Conservation (phyloP, 2,113 vertebrate genomes). For the Columbina picui region DNA sequence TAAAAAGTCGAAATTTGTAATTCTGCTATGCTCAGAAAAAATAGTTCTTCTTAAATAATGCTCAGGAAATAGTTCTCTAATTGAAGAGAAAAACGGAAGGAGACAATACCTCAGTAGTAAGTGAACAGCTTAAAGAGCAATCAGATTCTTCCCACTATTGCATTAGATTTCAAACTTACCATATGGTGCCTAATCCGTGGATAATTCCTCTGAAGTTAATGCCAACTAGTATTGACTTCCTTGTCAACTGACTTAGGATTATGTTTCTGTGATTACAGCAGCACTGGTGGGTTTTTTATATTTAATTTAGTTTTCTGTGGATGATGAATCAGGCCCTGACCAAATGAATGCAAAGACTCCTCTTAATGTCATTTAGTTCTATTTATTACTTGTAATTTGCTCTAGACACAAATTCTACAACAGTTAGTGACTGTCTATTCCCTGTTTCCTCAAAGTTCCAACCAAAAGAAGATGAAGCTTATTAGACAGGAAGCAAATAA, state of each 20-base stretch:
- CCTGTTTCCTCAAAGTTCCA: not conserved
- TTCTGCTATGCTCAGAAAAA: not conserved
- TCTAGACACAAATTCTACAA: constrained; percentile 2
- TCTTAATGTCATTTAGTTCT: constrained; percentile 9
- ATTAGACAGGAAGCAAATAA: not conserved
- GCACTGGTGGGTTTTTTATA: not conserved
- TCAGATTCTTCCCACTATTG: not conserved
- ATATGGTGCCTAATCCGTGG: not conserved
- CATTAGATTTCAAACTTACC: not conserved
- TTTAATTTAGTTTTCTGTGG: constrained; percentile 3
- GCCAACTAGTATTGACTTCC: not conserved
- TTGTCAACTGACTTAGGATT: not conserved
- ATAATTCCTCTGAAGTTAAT: constrained; percentile 6
- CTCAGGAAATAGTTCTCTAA: not conserved
- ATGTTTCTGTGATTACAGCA: not conserved
- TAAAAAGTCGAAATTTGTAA: not conserved
- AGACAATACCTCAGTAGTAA: not conserved
- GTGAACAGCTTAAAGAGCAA: not conserved
- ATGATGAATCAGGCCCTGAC: not conserved
- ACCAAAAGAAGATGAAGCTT: not conserved
- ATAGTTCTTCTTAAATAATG: not conserved
- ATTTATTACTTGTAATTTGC: constrained; percentile 22
- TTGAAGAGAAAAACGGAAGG: not conserved
- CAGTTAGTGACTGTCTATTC: not conserved
- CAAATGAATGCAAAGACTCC: constrained; percentile 9